Evolutionary conservation across 2,888 invertebrate genomes (phyloP).

Genomic region (Oscheius sp.): DNA sequence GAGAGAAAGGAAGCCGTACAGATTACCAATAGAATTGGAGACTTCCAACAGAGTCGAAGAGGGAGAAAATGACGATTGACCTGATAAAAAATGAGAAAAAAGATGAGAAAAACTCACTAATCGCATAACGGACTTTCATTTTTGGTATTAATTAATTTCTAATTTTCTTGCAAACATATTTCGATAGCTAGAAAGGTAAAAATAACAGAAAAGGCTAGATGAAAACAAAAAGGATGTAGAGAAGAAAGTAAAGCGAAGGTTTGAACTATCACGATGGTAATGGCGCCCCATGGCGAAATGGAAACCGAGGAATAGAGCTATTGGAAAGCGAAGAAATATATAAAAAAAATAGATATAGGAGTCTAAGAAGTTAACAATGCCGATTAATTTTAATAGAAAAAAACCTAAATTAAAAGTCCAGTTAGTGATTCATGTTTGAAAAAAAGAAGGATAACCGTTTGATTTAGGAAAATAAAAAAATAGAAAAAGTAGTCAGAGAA

Average conservation of each 20-base stretch:
- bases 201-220: not conserved
- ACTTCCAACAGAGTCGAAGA: not conserved
- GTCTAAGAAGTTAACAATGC: too few species aligned
- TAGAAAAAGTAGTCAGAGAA: too few species aligned
- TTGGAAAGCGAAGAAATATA: too few species aligned
- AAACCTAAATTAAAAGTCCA: too few species aligned
- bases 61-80: slow-evolving; percentile 7
- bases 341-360: too few species aligned
- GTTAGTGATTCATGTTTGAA: too few species aligned
- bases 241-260: not conserved
- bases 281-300: too few species aligned
- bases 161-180: not conserved
- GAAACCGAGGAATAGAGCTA: too few species aligned
- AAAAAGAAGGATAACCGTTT: too few species aligned
- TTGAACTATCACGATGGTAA: too few species aligned
- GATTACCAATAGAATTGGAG: not conserved
- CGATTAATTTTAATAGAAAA: too few species aligned
- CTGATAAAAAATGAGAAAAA: not conserved
- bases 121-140: slow-evolving; percentile 18
- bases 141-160: not conserved
- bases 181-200: not conserved
- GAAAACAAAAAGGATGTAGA: not conserved
- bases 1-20: slow-evolving; percentile 28
- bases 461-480: too few species aligned
- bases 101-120: not conserved